Evolutionary conservation across 2,888 invertebrate species (phyloP), one percentile per base, ranked within the genome.

Genomic region (Augiades crinisus): DNA sequence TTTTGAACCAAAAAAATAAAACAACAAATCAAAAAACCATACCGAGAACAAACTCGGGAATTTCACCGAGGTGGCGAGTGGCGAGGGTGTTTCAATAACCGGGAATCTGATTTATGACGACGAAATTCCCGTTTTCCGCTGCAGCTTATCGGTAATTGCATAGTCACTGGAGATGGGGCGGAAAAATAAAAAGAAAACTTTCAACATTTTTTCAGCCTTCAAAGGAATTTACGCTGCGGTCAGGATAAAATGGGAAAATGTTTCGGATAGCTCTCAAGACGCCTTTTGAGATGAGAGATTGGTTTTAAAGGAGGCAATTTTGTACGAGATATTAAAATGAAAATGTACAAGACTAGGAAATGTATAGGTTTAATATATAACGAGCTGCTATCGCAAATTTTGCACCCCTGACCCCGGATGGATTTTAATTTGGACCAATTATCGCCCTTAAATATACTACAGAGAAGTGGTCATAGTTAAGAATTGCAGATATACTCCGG

Each of bases 101-200:
- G 78, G 69, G 74, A 79, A 84, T 72, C 80, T 84, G 85, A 85
- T 85, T 85, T 85, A 85, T 85, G 68, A 72, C 68, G 64, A 58
- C 67, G 66, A 70, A 80, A 79, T 75, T 50, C 50, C 43, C 17
- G 36, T 30, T 43, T 43, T 16, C 41, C 41, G 41, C 68, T 72
- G 70, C 68, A 66, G 64, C 59, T 54, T 77, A 72, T 70, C 65
- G 66, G 73, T 76, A 76, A 83, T 82, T 81, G 83, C 81, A 75
- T 75, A 82, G 79, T 82, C 82, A 84, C 47, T 52, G 54, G 60
- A 54, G 53, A 56, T 54, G 54, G 53, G 58, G 61, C 13, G 36
- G 55, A 34, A 47, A n/a, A 50, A 51, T 56, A 46, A 55, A 54
- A 53, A 53, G 50, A 59, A 36, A 50, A 50, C 36, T 44, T 50